These are phyloP conservation scores for Aphelocoma californica DNA, from an alignment of 2,797 vertebrate species.

Conservation along the genomic window DNA sequence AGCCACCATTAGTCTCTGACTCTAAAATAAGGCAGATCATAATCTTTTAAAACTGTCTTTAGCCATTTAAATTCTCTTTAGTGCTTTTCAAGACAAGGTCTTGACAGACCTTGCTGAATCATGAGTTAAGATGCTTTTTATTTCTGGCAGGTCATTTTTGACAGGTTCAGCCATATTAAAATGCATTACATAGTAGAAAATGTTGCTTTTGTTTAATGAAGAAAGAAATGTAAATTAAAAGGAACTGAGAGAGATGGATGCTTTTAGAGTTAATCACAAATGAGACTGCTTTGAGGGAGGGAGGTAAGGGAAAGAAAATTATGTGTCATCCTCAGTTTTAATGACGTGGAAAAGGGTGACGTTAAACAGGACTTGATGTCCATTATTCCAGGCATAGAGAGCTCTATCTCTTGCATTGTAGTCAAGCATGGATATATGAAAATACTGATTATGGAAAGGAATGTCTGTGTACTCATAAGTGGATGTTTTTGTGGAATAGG, in stretches of 20 bases:
- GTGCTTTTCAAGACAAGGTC: slow-evolving; percentile 68
- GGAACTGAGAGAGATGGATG: slow-evolving; percentile 50
- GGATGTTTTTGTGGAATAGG: slow-evolving; percentile 95
- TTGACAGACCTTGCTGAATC: slow-evolving; percentile 43
- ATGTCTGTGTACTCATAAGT: slow-evolving; percentile 96
- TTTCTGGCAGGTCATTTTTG: slow-evolving; percentile 62
- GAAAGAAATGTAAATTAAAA: slow-evolving; percentile 47
- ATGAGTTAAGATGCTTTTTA: slow-evolving; percentile 68
- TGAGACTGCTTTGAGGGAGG: slow-evolving; percentile 42
- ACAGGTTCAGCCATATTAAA: slow-evolving; percentile 48
- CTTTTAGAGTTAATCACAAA: slow-evolving; percentile 66
- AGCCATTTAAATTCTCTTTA: slow-evolving; percentile 70
- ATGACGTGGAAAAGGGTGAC: slow-evolving; percentile 97
- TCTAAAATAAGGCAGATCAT: slow-evolving; percentile 84
- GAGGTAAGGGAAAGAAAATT: slow-evolving; percentile 49
- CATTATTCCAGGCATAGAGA: slow-evolving; percentile 98
- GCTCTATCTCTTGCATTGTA: slow-evolving; percentile 95
- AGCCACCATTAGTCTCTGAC: slow-evolving; percentile 78
- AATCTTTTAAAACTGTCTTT: slow-evolving; percentile 79
- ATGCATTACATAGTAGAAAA: slow-evolving; percentile 64
- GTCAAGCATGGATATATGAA: slow-evolving; percentile 99
- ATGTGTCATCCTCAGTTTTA: slow-evolving; percentile 94
- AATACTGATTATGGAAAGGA: slow-evolving; percentile 98
- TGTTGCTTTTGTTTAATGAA: slow-evolving; percentile 56
- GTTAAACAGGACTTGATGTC: slow-evolving; percentile 97